phyloP scores from a whole-genome alignment of 2,113 vertebrate species.

The Silurus meridionalis region DNA sequence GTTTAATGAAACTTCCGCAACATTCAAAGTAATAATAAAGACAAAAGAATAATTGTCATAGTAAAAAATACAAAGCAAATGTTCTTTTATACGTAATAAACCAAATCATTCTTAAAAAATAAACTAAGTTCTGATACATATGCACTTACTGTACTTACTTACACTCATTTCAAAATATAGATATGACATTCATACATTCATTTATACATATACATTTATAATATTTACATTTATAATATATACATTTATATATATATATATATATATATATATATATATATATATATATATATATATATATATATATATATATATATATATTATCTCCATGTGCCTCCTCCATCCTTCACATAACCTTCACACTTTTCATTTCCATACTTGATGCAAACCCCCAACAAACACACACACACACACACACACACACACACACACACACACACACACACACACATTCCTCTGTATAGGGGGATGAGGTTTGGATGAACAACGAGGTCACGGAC shows the following conservation, averaged over 20 bases:
- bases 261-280: not conserved
- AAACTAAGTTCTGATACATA: too few species aligned
- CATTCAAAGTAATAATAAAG: not conserved
- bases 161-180: too few species aligned
- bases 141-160: too few species aligned
- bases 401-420: slow-evolving; percentile 28
- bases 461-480: slow-evolving; percentile 70
- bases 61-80: not conserved
- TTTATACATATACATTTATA: too few species aligned
- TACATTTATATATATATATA: not conserved
- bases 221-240: too few species aligned
- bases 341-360: slow-evolving; percentile 79
- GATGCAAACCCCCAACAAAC: slow-evolving; percentile 69
- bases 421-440: slow-evolving; percentile 18
- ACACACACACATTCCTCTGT: slow-evolving; percentile 59
- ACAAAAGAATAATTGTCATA: not conserved
- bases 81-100: not conserved
- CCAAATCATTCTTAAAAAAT: too few species aligned
- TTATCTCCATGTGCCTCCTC: not conserved
- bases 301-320: not conserved
- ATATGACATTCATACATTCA: too few species aligned
- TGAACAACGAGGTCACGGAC: slow-evolving; percentile 84
- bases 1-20: not conserved
- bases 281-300: not conserved
- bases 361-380: slow-evolving; percentile 71